These are phyloP conservation scores for Calonectris borealis DNA, from an alignment of 2,113 vertebrate species.

Conservation along the genomic window DNA sequence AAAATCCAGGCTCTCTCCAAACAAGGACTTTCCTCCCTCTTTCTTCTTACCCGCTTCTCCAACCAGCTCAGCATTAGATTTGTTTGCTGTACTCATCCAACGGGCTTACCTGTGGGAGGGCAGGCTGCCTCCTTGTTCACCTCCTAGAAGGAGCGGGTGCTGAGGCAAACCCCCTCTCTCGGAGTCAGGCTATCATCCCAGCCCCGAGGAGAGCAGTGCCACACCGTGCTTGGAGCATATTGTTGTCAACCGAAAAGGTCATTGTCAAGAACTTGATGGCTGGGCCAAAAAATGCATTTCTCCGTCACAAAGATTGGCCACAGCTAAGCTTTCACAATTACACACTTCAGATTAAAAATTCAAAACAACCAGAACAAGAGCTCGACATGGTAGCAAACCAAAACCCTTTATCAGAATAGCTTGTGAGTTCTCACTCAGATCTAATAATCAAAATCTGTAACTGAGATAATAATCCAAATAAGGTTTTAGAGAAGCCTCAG, in stretches of 20 bases:
- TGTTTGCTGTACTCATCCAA: neutral
- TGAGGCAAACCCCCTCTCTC: neutral
- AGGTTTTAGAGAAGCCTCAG: neutral
- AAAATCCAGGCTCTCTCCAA: neutral
- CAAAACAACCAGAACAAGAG: neutral
- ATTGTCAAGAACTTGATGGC: neutral
- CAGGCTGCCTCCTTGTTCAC: neutral
- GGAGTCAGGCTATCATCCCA: neutral
- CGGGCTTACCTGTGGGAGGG: neutral
- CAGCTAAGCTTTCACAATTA: neutral
- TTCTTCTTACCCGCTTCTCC: neutral
- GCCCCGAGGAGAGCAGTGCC: neutral
- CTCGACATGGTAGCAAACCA: neutral
- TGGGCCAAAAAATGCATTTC: neutral
- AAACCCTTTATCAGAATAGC: neutral
- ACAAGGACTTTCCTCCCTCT: neutral
- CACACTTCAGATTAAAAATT: neutral
- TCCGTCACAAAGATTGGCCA: neutral
- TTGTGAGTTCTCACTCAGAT: neutral
- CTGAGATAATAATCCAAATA: conserved; percentile 6
- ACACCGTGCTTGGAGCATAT: neutral
- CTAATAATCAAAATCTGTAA: conserved; percentile 17
- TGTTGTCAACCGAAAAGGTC: neutral
- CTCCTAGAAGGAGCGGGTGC: neutral
- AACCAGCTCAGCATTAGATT: neutral